Evolutionary conservation across 2,888 invertebrate species (phyloP), one percentile per base, ranked within the genome.

Genomic region (Cheilosia soror): DNA sequence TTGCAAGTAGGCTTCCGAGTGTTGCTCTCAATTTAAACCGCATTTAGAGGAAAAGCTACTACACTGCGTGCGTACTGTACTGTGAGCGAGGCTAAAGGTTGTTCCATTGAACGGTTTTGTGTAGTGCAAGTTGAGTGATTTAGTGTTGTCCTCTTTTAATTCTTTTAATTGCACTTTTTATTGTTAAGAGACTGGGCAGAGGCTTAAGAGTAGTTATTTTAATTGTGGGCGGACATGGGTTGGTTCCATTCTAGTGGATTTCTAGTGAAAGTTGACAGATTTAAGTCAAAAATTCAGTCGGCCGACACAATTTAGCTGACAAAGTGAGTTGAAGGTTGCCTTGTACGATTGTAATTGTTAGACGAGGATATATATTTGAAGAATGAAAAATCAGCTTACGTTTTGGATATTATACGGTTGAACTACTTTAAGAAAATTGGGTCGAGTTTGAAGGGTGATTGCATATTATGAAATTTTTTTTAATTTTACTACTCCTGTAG

Each of bases 101-200:
- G 75, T 71, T 58, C 57, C 75, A 75, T 71, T 73, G 83, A 84
- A 53, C 53, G 65, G 72, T 62, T 73, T 20, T 65, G 37, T 80
- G 65, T 65, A 65, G 75, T 81, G 71, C 76, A 81, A 81, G 81
- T 72, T 77, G 85, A 85, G 81, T 85, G 77, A 85, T 81, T 81
- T 72, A 85, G 76, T 81, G 76, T 76, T 81, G 81, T 85, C 76
- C 85, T 68, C 85, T 81, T 85, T 85, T 71, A 85, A 81, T 77
- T 81, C 76, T 68, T 72, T 81, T 77, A 77, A 85, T 77, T 85
- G 76, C 69, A 73, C 55, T 37, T 63, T 68, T 82, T 55, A 51
- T 79, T 44, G 63, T 55, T 4, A 27, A 42, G 31, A 25, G 25
- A 51, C 49, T 29, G 37, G 9, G 29, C n/a, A 37, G 55, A 13